Conservation (phyloP, 2,113 vertebrate species). For the Petroica traversi region DNA sequence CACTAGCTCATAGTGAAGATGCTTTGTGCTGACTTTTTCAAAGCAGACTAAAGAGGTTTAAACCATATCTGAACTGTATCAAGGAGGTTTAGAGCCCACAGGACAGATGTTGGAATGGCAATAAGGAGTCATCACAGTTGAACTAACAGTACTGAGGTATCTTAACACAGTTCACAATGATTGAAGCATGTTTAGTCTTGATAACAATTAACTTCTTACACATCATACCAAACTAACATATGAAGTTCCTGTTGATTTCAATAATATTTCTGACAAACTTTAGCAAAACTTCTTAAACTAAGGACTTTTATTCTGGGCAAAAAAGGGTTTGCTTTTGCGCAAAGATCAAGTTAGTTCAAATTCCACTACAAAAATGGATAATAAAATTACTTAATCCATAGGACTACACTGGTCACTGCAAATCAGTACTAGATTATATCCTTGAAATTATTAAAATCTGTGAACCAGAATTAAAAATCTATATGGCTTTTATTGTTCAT, state of each 20-base stretch:
- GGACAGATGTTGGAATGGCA: fast-evolving
- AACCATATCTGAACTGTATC: not conserved
- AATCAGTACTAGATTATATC: not conserved
- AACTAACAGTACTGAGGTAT: not conserved
- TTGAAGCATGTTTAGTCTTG: not conserved
- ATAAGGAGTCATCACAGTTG: not conserved
- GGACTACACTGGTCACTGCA: not conserved
- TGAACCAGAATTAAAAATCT: not conserved
- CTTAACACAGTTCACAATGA: not conserved
- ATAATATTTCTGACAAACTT: not conserved
- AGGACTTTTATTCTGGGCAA: not conserved
- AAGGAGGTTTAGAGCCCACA: not conserved
- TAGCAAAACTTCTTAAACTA: not conserved
- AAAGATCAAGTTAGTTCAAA: not conserved
- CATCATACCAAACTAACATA: not conserved
- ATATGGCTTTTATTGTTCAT: not conserved
- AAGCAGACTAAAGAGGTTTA: not conserved
- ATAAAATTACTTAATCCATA: not conserved
- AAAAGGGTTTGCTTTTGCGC: not conserved
- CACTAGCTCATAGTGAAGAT: not conserved
- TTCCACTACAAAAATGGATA: not conserved
- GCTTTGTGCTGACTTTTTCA: not conserved
- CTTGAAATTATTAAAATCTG: not conserved
- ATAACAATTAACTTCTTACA: not conserved
- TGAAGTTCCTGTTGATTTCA: not conserved